These are phyloP conservation scores for Phymatocera aterrima DNA, from an alignment of 2,888 invertebrate species.

Conservation along the genomic window DNA sequence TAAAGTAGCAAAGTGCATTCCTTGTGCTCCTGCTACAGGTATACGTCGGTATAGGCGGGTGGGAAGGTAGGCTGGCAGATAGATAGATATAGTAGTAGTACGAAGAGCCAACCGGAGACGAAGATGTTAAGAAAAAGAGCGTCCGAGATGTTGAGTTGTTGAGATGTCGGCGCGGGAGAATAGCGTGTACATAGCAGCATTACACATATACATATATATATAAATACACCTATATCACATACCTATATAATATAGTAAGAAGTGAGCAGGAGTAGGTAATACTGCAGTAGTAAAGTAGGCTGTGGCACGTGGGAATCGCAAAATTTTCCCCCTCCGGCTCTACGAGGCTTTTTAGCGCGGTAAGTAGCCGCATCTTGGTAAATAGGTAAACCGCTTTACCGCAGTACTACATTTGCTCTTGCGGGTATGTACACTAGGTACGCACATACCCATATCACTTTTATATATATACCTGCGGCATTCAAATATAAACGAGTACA, in stretches of 20 bases:
- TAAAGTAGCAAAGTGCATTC: conserved; percentile 56
- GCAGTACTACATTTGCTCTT: conserved; percentile 38
- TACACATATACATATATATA: not conserved
- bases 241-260: not conserved
- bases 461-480: not conserved
- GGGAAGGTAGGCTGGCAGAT: not conserved
- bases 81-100: too few relatives aligned
- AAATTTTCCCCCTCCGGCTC: conserved; percentile 53
- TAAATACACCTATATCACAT: too few relatives aligned
- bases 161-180: conserved; percentile 20
- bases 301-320: conserved; percentile 70
- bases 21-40: conserved; percentile 29
- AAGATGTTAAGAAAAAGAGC: not conserved
- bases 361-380: conserved; percentile 66
- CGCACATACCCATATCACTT: not conserved
- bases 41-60: too few relatives aligned
- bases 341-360: conserved; percentile 57
- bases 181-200: not conserved
- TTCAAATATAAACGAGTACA: not conserved
- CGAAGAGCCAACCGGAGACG: too few relatives aligned
- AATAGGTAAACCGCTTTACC: conserved; percentile 63
- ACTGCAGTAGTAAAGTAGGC: conserved; percentile 48
- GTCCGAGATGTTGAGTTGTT: not conserved
- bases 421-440: not conserved
- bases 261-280: conserved; percentile 8